phyloP scores from a whole-genome alignment of 2,888 invertebrate species.

The Chalcis sispes region DNA sequence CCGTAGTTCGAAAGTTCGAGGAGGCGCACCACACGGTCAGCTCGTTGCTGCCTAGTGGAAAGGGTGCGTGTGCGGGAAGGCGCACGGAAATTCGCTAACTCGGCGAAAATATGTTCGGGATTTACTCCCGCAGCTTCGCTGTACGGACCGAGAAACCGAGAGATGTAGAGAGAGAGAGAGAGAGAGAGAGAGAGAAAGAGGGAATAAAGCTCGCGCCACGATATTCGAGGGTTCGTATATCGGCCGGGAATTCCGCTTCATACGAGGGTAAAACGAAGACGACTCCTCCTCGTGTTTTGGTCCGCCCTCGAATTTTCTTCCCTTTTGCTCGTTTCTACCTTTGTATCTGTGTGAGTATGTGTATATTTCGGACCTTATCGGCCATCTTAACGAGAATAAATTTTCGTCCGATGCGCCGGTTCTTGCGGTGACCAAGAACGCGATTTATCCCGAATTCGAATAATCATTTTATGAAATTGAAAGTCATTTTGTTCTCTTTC shows the following conservation, averaged over 20 bases:
- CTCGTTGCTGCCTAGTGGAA: conserved; percentile 44
- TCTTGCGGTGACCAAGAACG: neutral
- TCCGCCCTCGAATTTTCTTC: conserved; percentile 9
- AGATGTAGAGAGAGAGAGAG: too few species aligned
- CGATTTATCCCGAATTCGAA: conserved; percentile 40
- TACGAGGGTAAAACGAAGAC: conserved; percentile 62
- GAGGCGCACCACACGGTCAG: too few species aligned
- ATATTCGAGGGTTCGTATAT: conserved; percentile 39
- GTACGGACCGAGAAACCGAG: too few species aligned
- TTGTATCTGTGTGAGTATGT: neutral
- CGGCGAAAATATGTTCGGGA: conserved; percentile 74
- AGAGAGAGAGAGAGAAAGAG: too few species aligned
- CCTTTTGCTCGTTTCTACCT: neutral
- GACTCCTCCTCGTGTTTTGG: neutral
- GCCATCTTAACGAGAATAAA: conserved; percentile 54
- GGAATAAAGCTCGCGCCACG: conserved; percentile 33
- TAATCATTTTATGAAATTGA: conserved; percentile 56
- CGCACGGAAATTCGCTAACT: conserved; percentile 70
- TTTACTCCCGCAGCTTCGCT: conserved; percentile 64
- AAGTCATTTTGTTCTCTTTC: conserved; percentile 35
- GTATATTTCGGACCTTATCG: conserved; percentile 39
- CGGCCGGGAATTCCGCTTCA: conserved; percentile 68
- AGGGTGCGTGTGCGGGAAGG: conserved; percentile 37
- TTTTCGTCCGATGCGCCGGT: conserved; percentile 28
- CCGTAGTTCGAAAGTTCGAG: too few species aligned